phyloP scores from a whole-genome alignment of 2,113 vertebrate species.

The Cochlearius cochlearius region DNA sequence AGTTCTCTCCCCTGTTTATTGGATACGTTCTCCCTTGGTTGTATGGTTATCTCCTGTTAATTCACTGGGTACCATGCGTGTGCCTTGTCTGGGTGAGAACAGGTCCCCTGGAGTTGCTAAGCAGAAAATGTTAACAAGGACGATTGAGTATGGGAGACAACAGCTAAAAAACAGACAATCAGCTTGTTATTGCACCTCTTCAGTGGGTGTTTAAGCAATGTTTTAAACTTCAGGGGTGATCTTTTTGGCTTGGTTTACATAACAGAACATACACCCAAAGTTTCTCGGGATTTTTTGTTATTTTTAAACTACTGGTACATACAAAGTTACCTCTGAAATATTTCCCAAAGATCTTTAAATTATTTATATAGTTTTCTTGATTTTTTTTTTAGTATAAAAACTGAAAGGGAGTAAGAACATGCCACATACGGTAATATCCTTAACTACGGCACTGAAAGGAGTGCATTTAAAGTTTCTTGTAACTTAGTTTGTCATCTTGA shows the following conservation, averaged over 20 bases:
- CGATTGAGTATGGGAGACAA: background rate
- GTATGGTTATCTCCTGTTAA: background rate
- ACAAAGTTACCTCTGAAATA: constrained; percentile 32
- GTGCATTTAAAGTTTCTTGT: background rate
- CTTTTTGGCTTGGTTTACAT: background rate
- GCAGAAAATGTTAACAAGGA: background rate
- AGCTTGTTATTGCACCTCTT: background rate
- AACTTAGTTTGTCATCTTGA: background rate
- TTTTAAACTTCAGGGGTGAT: background rate
- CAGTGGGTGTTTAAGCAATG: background rate
- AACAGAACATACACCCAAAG: background rate
- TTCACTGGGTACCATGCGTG: background rate
- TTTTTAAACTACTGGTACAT: background rate
- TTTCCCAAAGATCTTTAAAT: constrained; percentile 50
- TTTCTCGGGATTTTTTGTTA: background rate
- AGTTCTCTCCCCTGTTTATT: background rate
- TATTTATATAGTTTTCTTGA: background rate
- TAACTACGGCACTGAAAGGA: background rate
- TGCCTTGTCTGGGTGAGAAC: background rate
- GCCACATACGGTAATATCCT: background rate
- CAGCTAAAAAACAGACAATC: background rate
- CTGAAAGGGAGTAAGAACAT: background rate
- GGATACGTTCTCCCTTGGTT: background rate
- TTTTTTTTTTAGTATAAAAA: background rate
- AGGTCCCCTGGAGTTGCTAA: background rate